These are phyloP conservation scores for Lochmaea capreae DNA, from an alignment of 2,888 invertebrate species.

Conservation along the genomic window DNA sequence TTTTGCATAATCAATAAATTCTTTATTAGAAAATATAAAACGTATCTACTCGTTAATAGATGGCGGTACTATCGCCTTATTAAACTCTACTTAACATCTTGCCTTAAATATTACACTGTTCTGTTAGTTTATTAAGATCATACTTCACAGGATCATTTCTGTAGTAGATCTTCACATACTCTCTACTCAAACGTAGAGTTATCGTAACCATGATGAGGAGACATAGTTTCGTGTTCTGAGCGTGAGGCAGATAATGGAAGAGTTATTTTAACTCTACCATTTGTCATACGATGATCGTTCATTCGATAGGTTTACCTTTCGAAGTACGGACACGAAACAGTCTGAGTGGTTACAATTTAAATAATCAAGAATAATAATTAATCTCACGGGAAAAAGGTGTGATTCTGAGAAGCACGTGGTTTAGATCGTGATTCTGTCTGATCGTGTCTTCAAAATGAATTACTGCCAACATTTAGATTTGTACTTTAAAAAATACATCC, in stretches of 20 bases:
- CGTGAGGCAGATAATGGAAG: constrained; percentile 64
- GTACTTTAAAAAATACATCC: too few relatives aligned
- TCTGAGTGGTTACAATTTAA: constrained; percentile 58
- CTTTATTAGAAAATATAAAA: background rate
- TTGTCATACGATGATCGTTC: constrained; percentile 62
- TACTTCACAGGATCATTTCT: constrained; percentile 77
- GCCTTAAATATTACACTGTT: background rate
- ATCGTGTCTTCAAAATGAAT: too few relatives aligned
- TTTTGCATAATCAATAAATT: background rate
- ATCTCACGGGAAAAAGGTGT: too few relatives aligned
- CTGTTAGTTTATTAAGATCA: constrained; percentile 53
- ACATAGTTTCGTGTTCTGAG: constrained; percentile 67
- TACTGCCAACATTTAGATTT: too few relatives aligned
- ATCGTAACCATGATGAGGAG: constrained; percentile 72
- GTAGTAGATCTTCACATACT: constrained; percentile 73
- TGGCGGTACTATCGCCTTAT: background rate
- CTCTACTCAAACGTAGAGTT: constrained; percentile 67
- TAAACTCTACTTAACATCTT: background rate
- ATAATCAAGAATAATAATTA: background rate
- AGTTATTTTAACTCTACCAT: constrained; percentile 34
- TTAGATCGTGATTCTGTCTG: too few relatives aligned
- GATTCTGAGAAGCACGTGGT: too few relatives aligned
- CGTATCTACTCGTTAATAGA: background rate
- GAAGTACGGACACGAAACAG: constrained; percentile 52
- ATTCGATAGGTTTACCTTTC: too few relatives aligned